phyloP scores from a whole-genome alignment of 2,113 vertebrate species.

The Scalopus aquaticus region DNA sequence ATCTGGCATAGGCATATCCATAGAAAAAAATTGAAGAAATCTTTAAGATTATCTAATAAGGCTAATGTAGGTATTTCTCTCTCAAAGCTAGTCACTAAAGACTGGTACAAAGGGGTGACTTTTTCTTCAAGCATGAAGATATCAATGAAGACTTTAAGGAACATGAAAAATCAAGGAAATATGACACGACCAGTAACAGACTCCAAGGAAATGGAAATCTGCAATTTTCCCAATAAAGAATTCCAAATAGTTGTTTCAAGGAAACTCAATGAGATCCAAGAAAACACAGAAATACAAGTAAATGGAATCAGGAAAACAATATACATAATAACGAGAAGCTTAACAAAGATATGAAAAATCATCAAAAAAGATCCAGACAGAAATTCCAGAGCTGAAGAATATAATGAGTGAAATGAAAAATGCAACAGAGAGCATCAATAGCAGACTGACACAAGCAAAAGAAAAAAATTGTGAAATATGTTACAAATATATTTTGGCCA shows the following conservation, averaged over 20 bases:
- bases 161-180: background rate
- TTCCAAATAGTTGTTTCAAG: background rate
- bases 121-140: background rate
- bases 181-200: background rate
- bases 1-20: background rate
- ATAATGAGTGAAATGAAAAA: background rate
- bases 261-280: background rate
- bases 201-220: background rate
- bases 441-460: background rate
- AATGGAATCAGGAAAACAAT: no score
- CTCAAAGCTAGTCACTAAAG: background rate
- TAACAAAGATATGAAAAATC: no score
- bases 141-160: background rate
- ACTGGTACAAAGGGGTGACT: background rate
- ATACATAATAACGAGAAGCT: no score
- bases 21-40: background rate
- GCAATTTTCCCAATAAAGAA: background rate
- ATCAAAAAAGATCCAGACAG: no score
- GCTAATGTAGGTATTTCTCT: background rate
- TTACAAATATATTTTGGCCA: background rate
- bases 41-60: background rate
- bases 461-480: background rate
- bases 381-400: background rate
- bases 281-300: no score
- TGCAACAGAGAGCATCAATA: background rate